Percentiles rank a stretch among this genome's conserved stretches.
phyloP scores from a whole-genome alignment of 2,797 vertebrate species.

The Melanotaenia maccullochi region DNA sequence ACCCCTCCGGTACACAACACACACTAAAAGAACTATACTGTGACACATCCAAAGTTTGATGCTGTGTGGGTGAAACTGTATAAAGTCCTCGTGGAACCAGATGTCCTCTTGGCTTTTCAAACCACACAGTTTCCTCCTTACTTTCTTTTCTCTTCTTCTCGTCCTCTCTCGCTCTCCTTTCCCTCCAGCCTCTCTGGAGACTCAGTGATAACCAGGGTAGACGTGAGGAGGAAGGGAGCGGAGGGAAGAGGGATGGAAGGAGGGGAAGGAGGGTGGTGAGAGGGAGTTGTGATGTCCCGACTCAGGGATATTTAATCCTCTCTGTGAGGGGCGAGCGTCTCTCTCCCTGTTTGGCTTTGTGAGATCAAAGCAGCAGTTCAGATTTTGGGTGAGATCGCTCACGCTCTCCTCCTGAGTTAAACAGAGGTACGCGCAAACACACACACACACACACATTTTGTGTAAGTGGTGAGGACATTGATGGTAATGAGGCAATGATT shows the following conservation, averaged over 20 bases:
- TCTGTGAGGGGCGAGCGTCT: conserved; percentile 78
- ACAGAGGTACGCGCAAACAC: conserved; percentile 35
- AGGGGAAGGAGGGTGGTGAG: conserved; percentile 43
- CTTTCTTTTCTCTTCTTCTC: conserved; percentile 45
- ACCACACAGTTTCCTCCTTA: conserved; percentile 50
- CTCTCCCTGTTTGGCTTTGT: conserved; percentile 79
- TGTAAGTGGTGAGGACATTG: conserved; percentile 46
- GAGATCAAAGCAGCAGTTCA: conserved; percentile 92
- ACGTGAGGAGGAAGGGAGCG: conserved; percentile 75
- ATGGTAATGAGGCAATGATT: conserved; percentile 73
- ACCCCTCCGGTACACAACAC: conserved; percentile 18
- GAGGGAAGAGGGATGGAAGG: conserved; percentile 62
- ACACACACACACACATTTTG: conserved; percentile 35
- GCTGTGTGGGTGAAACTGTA: conserved; percentile 65
- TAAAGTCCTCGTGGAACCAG: conserved; percentile 57
- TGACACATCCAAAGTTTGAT: conserved; percentile 65
- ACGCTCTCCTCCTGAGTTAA: conserved; percentile 85
- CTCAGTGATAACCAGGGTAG: conserved; percentile 76
- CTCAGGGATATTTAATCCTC: conserved; percentile 86
- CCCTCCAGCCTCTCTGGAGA: conserved; percentile 73
- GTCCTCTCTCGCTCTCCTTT: conserved; percentile 51
- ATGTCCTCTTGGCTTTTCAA: conserved; percentile 66
- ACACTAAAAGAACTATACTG: conserved; percentile 29
- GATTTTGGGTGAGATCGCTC: conserved; percentile 91
- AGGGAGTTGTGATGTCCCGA: conserved; percentile 80